A percentile compares a stretch with the other conserved stretches of the same genome.
Conservation (phyloP, 1,140 invertebrate genomes). For the Neuroterus valhalla region DNA sequence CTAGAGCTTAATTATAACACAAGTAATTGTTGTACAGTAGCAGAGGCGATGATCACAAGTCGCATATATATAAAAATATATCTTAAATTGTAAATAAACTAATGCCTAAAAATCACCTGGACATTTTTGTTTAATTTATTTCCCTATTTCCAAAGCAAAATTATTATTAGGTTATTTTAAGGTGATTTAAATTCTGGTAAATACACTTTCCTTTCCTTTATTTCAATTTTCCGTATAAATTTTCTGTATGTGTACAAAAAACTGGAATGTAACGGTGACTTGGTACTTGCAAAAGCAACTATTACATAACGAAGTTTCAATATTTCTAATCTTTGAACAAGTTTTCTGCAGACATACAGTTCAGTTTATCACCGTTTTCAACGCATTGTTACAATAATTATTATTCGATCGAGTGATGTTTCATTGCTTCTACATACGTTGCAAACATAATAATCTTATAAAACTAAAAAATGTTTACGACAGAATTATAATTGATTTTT, state of each 20-base stretch:
- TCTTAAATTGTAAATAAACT: slow-evolving; percentile 49
- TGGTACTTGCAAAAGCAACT: slow-evolving; percentile 55
- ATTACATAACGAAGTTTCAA: slow-evolving; percentile 30
- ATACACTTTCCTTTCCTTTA: slow-evolving; percentile 47
- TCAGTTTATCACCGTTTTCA: slow-evolving; percentile 41
- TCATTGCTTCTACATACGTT: too few species aligned
- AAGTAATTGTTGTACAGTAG: slow-evolving; percentile 28
- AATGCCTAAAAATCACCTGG: slow-evolving; percentile 30
- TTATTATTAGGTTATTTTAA: slow-evolving; percentile 45
- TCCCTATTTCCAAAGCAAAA: slow-evolving; percentile 38
- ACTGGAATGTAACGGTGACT: slow-evolving; percentile 69
- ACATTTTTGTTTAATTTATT: neutral
- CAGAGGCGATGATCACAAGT: slow-evolving; percentile 12
- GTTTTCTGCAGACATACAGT: slow-evolving; percentile 40
- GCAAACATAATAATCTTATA: too few species aligned
- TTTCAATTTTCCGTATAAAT: slow-evolving; percentile 60
- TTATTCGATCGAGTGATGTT: too few species aligned
- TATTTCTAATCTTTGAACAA: slow-evolving; percentile 43
- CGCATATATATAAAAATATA: slow-evolving; percentile 20
- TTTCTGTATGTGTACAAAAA: slow-evolving; percentile 59
- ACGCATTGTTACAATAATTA: slow-evolving; percentile 32
- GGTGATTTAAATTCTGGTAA: slow-evolving; percentile 42
- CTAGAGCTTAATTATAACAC: slow-evolving; percentile 6
- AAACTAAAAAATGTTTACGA: too few species aligned
- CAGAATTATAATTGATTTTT: too few species aligned